A percentile compares a stretch with the other conserved stretches of the same genome.
Evolutionary conservation across 2,113 vertebrate species (phyloP).

Genomic region (Psammodynastes pulverulentus): DNA sequence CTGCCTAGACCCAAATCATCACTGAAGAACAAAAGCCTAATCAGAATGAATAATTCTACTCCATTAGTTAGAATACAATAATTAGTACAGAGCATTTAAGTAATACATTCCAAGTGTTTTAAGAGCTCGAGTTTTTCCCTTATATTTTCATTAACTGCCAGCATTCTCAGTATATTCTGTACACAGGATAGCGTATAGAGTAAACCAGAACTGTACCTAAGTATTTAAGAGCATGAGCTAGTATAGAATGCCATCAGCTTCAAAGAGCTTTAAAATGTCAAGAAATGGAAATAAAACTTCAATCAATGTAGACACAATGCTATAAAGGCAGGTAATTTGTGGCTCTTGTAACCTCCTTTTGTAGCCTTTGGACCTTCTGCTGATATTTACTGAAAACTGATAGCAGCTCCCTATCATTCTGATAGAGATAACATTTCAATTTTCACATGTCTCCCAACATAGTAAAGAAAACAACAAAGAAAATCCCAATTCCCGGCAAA

Average conservation of each 20-base stretch:
- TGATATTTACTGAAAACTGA: not conserved
- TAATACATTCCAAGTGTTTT: not conserved
- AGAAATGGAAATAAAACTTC: not conserved
- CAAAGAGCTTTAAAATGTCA: not conserved
- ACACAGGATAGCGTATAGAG: not conserved
- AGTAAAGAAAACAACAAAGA: not conserved
- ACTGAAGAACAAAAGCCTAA: not conserved
- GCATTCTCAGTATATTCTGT: not conserved
- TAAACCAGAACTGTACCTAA: not conserved
- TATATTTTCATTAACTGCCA: not conserved
- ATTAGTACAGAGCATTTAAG: not conserved
- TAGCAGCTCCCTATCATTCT: not conserved
- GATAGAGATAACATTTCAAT: not conserved
- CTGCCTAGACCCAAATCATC: not conserved
- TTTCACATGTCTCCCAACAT: not conserved
- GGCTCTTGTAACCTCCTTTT: not conserved
- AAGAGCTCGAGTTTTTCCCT: not conserved
- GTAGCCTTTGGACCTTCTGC: not conserved
- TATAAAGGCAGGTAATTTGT: not conserved
- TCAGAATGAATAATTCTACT: not conserved
- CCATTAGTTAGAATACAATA: not conserved
- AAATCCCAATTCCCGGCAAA: not conserved
- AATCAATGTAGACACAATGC: not conserved
- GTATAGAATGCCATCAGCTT: not conserved
- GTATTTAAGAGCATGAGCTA: not conserved